These are phyloP conservation scores for Lethenteron camtschaticum DNA, from an alignment of 2,113 vertebrate genomes.

Conservation along the genomic window DNA sequence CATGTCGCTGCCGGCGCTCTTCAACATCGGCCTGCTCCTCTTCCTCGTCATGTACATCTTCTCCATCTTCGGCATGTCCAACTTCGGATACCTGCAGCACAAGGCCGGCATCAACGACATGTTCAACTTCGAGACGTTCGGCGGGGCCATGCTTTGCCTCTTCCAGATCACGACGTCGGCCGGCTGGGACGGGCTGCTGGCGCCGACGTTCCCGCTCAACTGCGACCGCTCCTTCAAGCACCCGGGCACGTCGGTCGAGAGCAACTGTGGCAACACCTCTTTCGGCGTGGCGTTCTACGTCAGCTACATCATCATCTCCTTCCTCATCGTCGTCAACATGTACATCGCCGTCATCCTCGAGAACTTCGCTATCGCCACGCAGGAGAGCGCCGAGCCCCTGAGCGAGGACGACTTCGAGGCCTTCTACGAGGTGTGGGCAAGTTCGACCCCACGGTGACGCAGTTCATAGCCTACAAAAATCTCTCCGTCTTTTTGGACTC, in stretches of 20 bases:
- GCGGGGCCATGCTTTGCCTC: constrained; percentile 6
- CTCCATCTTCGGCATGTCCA: constrained; percentile 1
- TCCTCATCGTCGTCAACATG: constrained; percentile 3
- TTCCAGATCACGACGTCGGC: constrained; percentile 6
- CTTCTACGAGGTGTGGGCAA: not conserved
- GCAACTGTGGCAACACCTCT: not conserved
- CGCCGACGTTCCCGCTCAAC: not conserved
- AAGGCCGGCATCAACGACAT: constrained; percentile 4
- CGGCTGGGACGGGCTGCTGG: constrained; percentile 5
- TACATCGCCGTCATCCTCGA: constrained; percentile 2
- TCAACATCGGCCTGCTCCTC: constrained; percentile 4
- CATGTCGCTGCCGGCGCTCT: constrained; percentile 3
- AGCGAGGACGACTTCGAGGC: constrained; percentile 3
- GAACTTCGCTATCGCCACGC: not conserved
- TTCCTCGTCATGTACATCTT: constrained; percentile 6
- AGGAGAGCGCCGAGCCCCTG: constrained; percentile 3
- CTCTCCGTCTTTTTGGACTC: not conserved
- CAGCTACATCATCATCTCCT: constrained; percentile 5
- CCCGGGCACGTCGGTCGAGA: not conserved
- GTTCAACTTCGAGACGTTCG: constrained; percentile 1
- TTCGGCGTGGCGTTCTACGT: not conserved
- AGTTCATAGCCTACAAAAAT: not conserved
- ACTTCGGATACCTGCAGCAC: constrained; percentile 2
- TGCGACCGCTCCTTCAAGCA: not conserved
- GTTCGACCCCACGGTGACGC: not conserved